A percentile compares a stretch with the other conserved stretches of the same genome.
These are phyloP conservation scores for Hippocampus abdominalis DNA, from an alignment of 2,113 vertebrate genomes.

Conservation along the genomic window DNA sequence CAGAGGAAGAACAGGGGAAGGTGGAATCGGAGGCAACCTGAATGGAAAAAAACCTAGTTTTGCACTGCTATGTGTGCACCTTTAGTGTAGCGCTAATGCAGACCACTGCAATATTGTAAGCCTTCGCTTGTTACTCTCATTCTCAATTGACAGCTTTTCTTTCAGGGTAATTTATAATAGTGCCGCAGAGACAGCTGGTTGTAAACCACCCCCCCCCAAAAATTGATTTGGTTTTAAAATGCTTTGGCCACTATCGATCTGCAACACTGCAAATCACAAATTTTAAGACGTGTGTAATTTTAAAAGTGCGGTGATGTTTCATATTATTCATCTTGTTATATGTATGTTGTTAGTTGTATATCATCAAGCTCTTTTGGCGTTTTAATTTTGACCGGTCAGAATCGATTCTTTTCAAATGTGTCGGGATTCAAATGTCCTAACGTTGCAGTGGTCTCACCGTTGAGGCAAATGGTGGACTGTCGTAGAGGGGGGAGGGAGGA, in stretches of 20 bases:
- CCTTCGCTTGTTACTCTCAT: slow-evolving; percentile 41
- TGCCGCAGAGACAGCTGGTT: slow-evolving; percentile 28
- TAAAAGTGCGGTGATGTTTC: background rate
- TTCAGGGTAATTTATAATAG: slow-evolving; percentile 63
- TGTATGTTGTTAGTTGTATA: background rate
- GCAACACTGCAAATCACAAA: background rate
- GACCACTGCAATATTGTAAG: slow-evolving; percentile 50
- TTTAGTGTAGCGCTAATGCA: slow-evolving; percentile 54
- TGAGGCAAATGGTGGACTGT: slow-evolving; percentile 39
- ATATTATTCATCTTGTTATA: background rate
- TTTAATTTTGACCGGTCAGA: background rate
- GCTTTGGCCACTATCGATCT: slow-evolving; percentile 5
- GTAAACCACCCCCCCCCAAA: slow-evolving; percentile 21
- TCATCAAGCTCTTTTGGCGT: background rate
- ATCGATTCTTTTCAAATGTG: background rate
- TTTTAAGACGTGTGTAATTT: background rate
- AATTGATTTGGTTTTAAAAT: slow-evolving; percentile 29
- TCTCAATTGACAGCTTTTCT: slow-evolving; percentile 56
- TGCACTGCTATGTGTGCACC: slow-evolving; percentile 38
- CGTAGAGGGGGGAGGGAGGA: slow-evolving; percentile 16
- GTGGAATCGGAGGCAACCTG: slow-evolving; percentile 1
- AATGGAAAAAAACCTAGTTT: slow-evolving; percentile 16
- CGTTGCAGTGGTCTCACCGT: slow-evolving; percentile 33
- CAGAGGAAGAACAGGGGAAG: slow-evolving; percentile 21
- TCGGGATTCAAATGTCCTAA: background rate